Conservation (phyloP, 2,888 invertebrate species). For the Cerastis rubricosa region DNA sequence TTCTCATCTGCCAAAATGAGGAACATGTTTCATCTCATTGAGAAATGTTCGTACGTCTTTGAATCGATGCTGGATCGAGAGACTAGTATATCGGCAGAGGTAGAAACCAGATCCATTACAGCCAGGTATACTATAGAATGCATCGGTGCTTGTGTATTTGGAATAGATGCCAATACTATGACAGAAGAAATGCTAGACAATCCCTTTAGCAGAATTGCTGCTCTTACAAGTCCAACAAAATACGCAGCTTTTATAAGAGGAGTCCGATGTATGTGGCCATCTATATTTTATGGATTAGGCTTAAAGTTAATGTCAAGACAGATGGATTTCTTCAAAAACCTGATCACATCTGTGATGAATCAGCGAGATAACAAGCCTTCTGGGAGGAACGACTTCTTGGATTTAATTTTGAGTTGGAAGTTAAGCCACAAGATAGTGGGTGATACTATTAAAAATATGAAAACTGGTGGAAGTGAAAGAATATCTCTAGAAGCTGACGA, state of each 20-base stretch:
- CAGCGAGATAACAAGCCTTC: conserved; percentile 68
- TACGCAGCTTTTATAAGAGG: conserved; percentile 57
- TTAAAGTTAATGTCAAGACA: conserved; percentile 63
- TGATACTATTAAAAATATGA: conserved; percentile 70
- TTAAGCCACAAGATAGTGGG: conserved; percentile 69
- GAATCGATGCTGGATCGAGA: conserved; percentile 59
- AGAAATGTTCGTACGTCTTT: conserved; percentile 52
- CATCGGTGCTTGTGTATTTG: conserved; percentile 47
- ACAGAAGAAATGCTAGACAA: conserved; percentile 62
- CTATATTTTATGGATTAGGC: conserved; percentile 70
- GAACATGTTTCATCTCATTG: conserved; percentile 65
- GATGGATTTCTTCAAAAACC: conserved; percentile 69
- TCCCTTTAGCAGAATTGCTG: conserved; percentile 69
- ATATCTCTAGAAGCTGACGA: conserved; percentile 42
- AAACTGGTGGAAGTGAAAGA: conserved; percentile 45
- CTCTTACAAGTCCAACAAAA: conserved; percentile 59
- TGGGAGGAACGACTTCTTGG: conserved; percentile 75
- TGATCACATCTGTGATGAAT: conserved; percentile 71
- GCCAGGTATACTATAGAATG: conserved; percentile 61
- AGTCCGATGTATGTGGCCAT: conserved; percentile 71
- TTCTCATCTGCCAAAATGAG: conserved; percentile 66
- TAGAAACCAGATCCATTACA: conserved; percentile 38
- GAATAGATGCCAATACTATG: conserved; percentile 69
- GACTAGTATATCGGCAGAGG: conserved; percentile 13
- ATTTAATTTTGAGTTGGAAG: conserved; percentile 73